Percentiles rank a stretch among this genome's conserved stretches.
Conservation (phyloP, 2,888 invertebrate species). For the Drosophila anomalata region DNA sequence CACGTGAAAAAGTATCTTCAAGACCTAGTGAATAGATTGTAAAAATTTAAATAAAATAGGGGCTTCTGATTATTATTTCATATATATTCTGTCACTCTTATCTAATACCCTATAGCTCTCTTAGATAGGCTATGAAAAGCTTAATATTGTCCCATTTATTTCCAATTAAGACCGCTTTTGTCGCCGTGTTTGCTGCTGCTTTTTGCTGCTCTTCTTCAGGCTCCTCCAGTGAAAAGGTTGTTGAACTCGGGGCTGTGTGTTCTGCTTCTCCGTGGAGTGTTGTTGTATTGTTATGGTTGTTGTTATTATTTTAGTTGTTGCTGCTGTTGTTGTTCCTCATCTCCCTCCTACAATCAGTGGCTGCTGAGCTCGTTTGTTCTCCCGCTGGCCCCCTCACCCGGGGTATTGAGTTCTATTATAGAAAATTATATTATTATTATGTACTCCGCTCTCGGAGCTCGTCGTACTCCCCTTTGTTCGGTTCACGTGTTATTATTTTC, state of each 20-base stretch:
- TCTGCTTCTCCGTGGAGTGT: conserved; percentile 33
- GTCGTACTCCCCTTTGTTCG: conserved; percentile 3
- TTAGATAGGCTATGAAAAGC: not conserved
- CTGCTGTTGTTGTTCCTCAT: conserved; percentile 58
- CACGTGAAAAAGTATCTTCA: not conserved
- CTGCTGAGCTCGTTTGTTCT: conserved; percentile 52
- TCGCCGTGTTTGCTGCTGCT: no score
- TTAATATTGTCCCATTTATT: not conserved
- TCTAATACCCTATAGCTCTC: not conserved
- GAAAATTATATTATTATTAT: conserved; percentile 79
- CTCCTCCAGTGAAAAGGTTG: conserved; percentile 57
- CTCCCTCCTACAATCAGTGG: conserved; percentile 76
- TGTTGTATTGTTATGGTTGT: conserved; percentile 34
- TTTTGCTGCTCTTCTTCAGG: conserved; percentile 28
- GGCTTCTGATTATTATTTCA: not conserved
- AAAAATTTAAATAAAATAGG: no score
- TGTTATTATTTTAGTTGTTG: conserved; percentile 33
- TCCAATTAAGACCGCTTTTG: conserved; percentile 4
- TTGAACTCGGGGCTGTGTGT: conserved; percentile 61
- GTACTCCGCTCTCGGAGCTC: conserved; percentile 57
- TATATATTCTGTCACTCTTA: not conserved
- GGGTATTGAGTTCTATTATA: conserved; percentile 70
- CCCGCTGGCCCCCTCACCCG: not conserved
- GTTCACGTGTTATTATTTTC: conserved; percentile 52
- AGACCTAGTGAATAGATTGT: no score